phyloP scores from a whole-genome alignment of 2,888 invertebrate species.

The Andrena bucephala region DNA sequence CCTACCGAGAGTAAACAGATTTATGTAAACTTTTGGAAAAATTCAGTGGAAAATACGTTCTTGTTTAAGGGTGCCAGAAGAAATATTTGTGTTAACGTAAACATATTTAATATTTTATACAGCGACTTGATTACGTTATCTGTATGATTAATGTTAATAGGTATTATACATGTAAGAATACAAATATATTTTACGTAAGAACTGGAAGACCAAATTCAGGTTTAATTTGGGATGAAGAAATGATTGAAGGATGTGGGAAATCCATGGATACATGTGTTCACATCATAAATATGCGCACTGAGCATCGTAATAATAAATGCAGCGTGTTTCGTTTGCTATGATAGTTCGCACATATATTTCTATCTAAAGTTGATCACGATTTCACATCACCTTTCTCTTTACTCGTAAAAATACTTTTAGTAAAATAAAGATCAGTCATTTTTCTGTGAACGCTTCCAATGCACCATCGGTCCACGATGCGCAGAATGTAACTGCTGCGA shows the following conservation, averaged over 20 bases:
- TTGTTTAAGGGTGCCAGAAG: no score
- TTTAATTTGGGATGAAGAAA: not conserved
- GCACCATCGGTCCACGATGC: constrained; percentile 55
- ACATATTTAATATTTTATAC: no score
- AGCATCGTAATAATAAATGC: constrained; percentile 42
- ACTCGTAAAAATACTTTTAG: constrained; percentile 53
- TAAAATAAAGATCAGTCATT: constrained; percentile 60
- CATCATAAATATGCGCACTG: constrained; percentile 34
- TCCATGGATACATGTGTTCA: not conserved
- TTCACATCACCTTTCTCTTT: constrained; percentile 4
- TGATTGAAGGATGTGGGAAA: not conserved
- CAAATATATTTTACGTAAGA: not conserved
- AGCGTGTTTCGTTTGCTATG: not conserved
- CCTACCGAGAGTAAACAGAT: no score
- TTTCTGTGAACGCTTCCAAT: constrained; percentile 46
- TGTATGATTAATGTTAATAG: no score
- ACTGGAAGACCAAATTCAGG: not conserved
- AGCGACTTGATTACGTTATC: no score
- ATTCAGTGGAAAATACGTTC: no score
- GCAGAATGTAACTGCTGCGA: constrained; percentile 33
- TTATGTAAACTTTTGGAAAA: no score
- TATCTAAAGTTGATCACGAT: constrained; percentile 34
- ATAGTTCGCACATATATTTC: constrained; percentile 35
- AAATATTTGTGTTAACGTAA: no score
- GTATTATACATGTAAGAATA: no score